Evolutionary conservation across 2,113 vertebrate genomes (phyloP).

Genomic region (Colistium nudipinnis): DNA sequence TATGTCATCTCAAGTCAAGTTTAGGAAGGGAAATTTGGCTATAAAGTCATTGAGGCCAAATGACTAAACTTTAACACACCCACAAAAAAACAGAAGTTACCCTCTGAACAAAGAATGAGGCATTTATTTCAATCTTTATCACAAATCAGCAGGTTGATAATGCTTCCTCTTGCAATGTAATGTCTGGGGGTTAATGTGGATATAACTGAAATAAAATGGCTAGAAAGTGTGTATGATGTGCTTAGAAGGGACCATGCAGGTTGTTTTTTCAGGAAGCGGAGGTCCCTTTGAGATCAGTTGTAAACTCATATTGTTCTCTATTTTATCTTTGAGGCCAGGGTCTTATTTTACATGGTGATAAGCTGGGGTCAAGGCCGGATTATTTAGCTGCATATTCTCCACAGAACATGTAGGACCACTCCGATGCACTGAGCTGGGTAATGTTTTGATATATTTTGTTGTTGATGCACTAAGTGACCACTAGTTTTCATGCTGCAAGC

Average conservation of each 20-base stretch:
- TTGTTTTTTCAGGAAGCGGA: slow-evolving; percentile 22
- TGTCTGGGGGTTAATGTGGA: slow-evolving; percentile 2
- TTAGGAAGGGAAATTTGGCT: background rate
- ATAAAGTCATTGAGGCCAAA: background rate
- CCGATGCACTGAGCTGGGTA: background rate
- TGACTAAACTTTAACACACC: background rate
- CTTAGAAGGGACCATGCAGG: too few species aligned
- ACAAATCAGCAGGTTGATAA: slow-evolving; percentile 23
- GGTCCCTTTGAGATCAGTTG: slow-evolving; percentile 14
- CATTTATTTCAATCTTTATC: slow-evolving; percentile 23
- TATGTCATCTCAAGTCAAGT: background rate
- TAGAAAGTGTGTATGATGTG: slow-evolving; percentile 1
- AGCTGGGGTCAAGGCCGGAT: background rate
- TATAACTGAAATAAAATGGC: background rate
- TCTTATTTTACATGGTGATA: background rate
- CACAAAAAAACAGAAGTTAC: background rate
- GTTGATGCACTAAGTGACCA: background rate
- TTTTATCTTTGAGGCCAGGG: background rate
- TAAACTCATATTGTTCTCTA: slow-evolving; percentile 20
- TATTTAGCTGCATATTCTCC: background rate
- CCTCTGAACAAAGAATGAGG: slow-evolving; percentile 2
- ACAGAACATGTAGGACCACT: background rate
- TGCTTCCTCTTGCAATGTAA: slow-evolving; percentile 42
- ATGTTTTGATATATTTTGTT: background rate
- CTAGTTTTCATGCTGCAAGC: too few species aligned